phyloP scores from a whole-genome alignment of 2,888 invertebrate genomes.

The Ptychoptera albimana region DNA sequence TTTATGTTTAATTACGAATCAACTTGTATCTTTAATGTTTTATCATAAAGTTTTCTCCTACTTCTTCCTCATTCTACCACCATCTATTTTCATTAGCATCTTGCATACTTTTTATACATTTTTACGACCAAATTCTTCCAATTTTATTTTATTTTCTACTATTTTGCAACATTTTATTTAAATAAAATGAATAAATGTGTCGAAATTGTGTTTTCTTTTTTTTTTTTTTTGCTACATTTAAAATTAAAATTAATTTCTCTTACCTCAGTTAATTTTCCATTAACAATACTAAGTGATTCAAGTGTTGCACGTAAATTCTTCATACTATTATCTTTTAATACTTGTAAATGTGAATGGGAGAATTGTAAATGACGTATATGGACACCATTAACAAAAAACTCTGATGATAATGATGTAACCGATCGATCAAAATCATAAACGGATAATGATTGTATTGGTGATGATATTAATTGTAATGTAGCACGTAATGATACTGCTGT shows the following conservation, averaged over 20 bases:
- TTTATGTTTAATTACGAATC: too few species aligned
- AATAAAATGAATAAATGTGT: too few species aligned
- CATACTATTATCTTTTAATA: slow-evolving; percentile 58
- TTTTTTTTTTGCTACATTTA: too few species aligned
- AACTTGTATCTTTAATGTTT: too few species aligned
- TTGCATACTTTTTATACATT: too few species aligned
- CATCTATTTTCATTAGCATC: too few species aligned
- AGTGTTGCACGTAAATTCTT: slow-evolving; percentile 53
- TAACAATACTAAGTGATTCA: slow-evolving; percentile 62
- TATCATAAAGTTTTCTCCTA: too few species aligned
- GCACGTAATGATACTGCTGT: slow-evolving; percentile 56
- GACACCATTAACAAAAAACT: slow-evolving; percentile 52
- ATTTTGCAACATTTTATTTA: too few species aligned
- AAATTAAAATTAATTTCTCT: slow-evolving; percentile 8
- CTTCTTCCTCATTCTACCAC: too few species aligned
- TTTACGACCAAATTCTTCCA: too few species aligned
- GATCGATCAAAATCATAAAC: slow-evolving; percentile 77
- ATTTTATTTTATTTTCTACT: too few species aligned
- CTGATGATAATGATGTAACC: slow-evolving; percentile 55
- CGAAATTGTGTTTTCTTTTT: too few species aligned
- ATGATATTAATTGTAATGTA: slow-evolving; percentile 52
- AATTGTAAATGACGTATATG: slow-evolving; percentile 60
- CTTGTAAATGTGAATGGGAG: slow-evolving; percentile 56
- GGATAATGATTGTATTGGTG: slow-evolving; percentile 65
- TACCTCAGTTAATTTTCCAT: slow-evolving; percentile 42